Percentiles rank a stretch among this genome's conserved stretches.
These are phyloP conservation scores for Spodoptera frugiperda DNA, from an alignment of 1,140 invertebrate species.

Conservation along the genomic window DNA sequence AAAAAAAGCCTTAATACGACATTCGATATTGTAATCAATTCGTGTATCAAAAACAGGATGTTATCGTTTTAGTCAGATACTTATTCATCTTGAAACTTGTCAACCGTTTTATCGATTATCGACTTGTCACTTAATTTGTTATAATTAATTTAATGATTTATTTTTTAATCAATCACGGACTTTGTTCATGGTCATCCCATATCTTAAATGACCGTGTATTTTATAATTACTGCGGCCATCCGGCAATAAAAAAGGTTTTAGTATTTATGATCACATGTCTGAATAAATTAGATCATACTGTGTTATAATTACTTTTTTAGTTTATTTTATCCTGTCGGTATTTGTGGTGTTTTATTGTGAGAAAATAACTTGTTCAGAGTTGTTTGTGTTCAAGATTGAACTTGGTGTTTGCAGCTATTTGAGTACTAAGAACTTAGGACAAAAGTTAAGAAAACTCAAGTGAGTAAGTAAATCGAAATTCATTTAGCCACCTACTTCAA, in stretches of 20 bases:
- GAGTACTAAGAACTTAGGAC: too few relatives aligned
- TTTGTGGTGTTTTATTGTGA: neutral
- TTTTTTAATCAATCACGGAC: neutral
- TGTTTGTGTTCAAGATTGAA: too few relatives aligned
- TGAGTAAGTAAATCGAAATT: neutral
- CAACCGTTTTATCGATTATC: neutral
- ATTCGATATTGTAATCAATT: too few relatives aligned
- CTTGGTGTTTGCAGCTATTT: too few relatives aligned
- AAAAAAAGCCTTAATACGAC: too few relatives aligned
- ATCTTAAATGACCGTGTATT: slow-evolving; percentile 7
- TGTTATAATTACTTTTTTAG: slow-evolving; percentile 16
- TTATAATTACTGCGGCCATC: slow-evolving; percentile 7
- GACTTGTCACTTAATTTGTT: neutral
- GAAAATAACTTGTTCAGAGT: too few relatives aligned
- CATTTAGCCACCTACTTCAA: slow-evolving; percentile 48
- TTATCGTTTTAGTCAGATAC: too few relatives aligned
- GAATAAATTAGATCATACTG: slow-evolving; percentile 15
- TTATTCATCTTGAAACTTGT: neutral
- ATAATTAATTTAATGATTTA: slow-evolving; percentile 17
- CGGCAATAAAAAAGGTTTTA: slow-evolving; percentile 4
- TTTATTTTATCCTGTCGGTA: slow-evolving; percentile 7
- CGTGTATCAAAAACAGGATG: too few relatives aligned
- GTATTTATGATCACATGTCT: slow-evolving; percentile 1
- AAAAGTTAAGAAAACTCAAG: too few relatives aligned
- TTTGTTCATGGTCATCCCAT: slow-evolving; percentile 5